Percentiles rank a stretch among this genome's conserved stretches.
Conservation (phyloP, 2,888 invertebrate genomes). For the Tenthredo amoena region DNA sequence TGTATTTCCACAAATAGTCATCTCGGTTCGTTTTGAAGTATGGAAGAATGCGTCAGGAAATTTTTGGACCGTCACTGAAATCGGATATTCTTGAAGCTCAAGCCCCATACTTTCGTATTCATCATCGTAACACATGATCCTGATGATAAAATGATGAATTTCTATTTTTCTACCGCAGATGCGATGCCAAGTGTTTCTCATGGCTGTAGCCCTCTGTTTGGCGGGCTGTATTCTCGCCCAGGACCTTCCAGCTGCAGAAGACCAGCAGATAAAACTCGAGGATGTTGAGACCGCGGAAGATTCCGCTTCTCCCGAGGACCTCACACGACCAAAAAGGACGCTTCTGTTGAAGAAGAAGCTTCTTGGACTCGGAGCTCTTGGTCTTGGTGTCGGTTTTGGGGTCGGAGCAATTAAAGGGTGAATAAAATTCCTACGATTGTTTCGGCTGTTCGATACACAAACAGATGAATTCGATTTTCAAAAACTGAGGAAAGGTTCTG, state of each 20-base stretch:
- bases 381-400: conserved; percentile 51
- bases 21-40: background rate
- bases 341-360: conserved; percentile 52
- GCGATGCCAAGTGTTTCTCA: conserved; percentile 56
- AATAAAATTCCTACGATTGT: background rate
- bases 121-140: background rate
- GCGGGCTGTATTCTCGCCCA: conserved; percentile 54
- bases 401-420: conserved; percentile 50
- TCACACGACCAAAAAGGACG: conserved; percentile 47
- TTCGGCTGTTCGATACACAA: background rate
- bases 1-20: background rate
- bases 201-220: conserved; percentile 57
- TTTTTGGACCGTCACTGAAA: background rate
- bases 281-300: conserved; percentile 10
- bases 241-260: conserved; percentile 15
- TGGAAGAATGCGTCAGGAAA: background rate
- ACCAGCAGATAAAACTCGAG: conserved; percentile 23
- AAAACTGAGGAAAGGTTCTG: background rate
- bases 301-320: background rate
- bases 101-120: background rate
- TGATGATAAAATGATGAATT: conserved; percentile 4
- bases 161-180: conserved; percentile 58
- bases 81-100: background rate
- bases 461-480: background rate
- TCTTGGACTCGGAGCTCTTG: conserved; percentile 50